Evolutionary conservation across 1,140 invertebrate species (phyloP).

Genomic region (Drosophila littoralis): DNA sequence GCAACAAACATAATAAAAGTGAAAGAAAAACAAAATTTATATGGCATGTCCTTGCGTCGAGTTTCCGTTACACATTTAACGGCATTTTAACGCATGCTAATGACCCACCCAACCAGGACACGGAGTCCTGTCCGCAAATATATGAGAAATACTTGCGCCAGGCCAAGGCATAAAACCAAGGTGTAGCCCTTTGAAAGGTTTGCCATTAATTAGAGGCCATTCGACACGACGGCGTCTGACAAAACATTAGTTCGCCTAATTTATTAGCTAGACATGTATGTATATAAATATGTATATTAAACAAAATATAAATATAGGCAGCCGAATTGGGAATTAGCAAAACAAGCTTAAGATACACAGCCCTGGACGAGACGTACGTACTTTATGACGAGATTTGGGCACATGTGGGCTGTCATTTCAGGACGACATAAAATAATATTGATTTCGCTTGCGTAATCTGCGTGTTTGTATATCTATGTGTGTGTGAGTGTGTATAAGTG

Average conservation of each 20-base stretch:
- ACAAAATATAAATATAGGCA: slow-evolving; percentile 14
- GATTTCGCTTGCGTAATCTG: slow-evolving; percentile 45
- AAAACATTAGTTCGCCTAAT: slow-evolving; percentile 77
- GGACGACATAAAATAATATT: slow-evolving; percentile 46
- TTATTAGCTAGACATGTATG: slow-evolving; percentile 57
- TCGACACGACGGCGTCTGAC: slow-evolving; percentile 58
- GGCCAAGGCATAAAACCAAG: slow-evolving; percentile 48
- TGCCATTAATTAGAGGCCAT: slow-evolving; percentile 76
- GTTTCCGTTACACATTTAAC: slow-evolving; percentile 79
- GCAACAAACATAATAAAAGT: slow-evolving; percentile 17
- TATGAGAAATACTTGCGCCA: slow-evolving; percentile 50
- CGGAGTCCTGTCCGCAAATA: slow-evolving; percentile 1
- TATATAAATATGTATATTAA: neutral
- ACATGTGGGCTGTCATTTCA: slow-evolving; percentile 22
- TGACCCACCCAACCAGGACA: slow-evolving; percentile 39
- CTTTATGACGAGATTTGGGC: neutral
- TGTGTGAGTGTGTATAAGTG: too few species aligned
- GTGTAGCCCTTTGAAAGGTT: slow-evolving; percentile 80
- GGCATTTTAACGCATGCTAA: slow-evolving; percentile 82
- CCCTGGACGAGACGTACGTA: neutral
- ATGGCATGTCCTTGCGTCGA: slow-evolving; percentile 50
- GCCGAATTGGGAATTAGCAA: slow-evolving; percentile 33
- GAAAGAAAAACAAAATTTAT: slow-evolving; percentile 40
- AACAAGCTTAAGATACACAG: slow-evolving; percentile 17
- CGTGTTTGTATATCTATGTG: neutral